These are phyloP conservation scores for Himalopsyche japonica DNA, from an alignment of 2,888 invertebrate species.

Conservation along the genomic window DNA sequence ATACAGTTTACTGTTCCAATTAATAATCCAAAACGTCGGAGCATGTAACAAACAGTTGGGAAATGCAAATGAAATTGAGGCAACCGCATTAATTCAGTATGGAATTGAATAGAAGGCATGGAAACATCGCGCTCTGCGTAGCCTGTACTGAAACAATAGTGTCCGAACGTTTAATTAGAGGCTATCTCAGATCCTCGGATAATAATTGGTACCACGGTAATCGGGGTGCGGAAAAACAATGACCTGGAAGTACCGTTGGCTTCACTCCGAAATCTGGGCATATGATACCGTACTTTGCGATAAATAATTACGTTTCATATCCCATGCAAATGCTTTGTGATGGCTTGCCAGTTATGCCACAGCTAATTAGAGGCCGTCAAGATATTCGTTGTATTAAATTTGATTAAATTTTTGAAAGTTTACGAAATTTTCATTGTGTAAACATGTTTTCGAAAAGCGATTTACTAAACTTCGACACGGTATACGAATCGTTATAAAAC, in stretches of 20 bases:
- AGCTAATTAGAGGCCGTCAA: not conserved
- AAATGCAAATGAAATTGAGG: constrained; percentile 15
- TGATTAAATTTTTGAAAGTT: not conserved
- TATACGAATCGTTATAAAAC: not conserved
- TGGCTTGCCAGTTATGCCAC: not conserved
- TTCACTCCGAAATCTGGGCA: not conserved
- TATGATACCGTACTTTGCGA: not conserved
- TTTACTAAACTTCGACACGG: not conserved
- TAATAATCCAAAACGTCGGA: not conserved
- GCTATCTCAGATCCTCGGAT: not conserved
- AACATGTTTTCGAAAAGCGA: not conserved
- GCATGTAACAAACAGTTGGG: not conserved
- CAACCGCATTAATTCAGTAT: constrained; percentile 14
- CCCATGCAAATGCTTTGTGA: not conserved
- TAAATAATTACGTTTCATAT: not conserved
- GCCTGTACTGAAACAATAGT: constrained; percentile 11
- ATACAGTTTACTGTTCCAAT: not conserved
- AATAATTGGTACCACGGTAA: constrained; percentile 2
- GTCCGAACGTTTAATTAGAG: constrained; percentile 1
- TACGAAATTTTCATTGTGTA: not conserved
- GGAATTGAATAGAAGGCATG: constrained; percentile 2
- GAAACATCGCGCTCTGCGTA: constrained; percentile 9
- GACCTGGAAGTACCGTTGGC: constrained; percentile 28
- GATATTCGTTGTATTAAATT: not conserved
- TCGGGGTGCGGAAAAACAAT: constrained; percentile 31